Conservation (phyloP, 2,888 invertebrate genomes). For the Perdita meconis region DNA sequence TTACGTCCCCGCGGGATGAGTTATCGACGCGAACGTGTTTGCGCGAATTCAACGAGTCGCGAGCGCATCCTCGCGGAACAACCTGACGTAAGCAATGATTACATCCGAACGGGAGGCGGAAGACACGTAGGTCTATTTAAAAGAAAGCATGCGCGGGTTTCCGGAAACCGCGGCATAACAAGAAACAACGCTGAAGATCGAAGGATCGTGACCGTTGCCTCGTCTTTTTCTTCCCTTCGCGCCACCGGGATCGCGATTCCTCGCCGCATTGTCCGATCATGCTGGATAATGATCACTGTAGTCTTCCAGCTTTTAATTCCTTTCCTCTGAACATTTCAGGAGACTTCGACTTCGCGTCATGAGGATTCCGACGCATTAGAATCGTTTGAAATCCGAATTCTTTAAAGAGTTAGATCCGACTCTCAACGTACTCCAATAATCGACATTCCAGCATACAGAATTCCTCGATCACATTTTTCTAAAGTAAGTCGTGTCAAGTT, state of each 20-base stretch:
- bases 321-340: background rate
- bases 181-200: constrained; percentile 14
- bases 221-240: constrained; percentile 2
- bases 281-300: constrained; percentile 5
- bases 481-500: background rate
- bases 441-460: no score
- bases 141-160: constrained; percentile 36
- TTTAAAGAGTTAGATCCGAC: no score
- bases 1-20: background rate
- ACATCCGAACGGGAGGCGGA: constrained; percentile 48
- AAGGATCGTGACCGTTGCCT: constrained; percentile 11
- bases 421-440: no score
- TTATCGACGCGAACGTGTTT: background rate
- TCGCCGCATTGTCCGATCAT: background rate
- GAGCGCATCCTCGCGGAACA: constrained; percentile 2
- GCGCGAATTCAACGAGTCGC: constrained; percentile 10
- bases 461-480: no score
- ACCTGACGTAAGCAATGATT: constrained; percentile 35
- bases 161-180: constrained; percentile 27
- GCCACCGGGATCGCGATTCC: background rate
- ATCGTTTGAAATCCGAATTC: no score
- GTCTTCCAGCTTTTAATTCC: background rate
- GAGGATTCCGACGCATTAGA: background rate
- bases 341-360: background rate
- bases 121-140: constrained; percentile 40